phyloP scores from a whole-genome alignment of 2,797 vertebrate genomes.

The Neomorphus geoffroyi region DNA sequence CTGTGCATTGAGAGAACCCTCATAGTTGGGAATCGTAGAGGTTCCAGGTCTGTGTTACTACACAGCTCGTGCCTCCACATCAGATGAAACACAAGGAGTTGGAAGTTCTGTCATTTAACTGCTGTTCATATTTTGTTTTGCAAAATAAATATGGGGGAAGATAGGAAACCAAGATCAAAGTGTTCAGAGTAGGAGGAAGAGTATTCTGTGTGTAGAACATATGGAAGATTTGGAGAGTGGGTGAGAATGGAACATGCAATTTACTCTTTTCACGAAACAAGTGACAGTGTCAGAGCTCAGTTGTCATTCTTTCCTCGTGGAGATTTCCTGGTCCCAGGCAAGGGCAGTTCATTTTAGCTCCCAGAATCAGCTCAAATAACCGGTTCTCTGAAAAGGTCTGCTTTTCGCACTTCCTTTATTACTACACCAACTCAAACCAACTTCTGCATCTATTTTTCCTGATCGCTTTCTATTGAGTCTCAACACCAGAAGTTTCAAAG shows the following conservation, averaged over 20 bases:
- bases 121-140: neutral
- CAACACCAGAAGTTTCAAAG: neutral
- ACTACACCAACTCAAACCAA: neutral
- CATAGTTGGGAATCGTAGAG: neutral
- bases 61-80: neutral
- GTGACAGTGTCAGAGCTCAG: neutral
- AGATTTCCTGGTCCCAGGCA: neutral
- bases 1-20: neutral
- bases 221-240: constrained; percentile 3
- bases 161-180: constrained; percentile 10
- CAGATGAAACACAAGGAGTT: neutral
- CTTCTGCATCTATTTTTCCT: neutral
- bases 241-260: neutral
- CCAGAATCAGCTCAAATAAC: neutral
- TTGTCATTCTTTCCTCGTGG: neutral
- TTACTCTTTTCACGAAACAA: neutral
- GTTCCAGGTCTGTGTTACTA: neutral
- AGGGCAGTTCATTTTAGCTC: neutral
- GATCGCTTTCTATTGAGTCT: neutral
- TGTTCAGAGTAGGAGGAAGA: constrained; percentile 39
- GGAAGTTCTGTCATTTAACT: neutral
- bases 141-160: neutral
- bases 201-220: constrained; percentile 5
- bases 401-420: neutral
- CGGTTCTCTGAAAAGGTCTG: neutral